Evolutionary conservation across 2,113 vertebrate genomes (phyloP), one percentile per base, ranked within the genome.

Genomic region (Protobothrops mucrosquamatus): DNA sequence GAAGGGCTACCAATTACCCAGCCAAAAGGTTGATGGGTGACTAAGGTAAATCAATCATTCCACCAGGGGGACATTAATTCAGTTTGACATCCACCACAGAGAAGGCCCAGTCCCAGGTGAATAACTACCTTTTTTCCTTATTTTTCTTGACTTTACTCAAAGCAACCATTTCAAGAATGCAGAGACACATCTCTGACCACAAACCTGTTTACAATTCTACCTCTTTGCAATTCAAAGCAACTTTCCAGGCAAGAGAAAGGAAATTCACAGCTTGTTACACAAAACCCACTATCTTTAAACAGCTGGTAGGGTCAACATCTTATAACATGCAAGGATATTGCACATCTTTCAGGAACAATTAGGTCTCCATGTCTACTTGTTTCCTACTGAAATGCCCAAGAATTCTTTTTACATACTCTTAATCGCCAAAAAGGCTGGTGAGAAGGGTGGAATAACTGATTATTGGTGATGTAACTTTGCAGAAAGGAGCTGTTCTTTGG

Each of bases 391-490:
- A 22, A 88, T 43, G 43, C 54, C 59, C 61, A 81, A 29, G 14
- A 81, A 88, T n/a, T 14, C 29, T 61, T 91, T 86, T 14, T 69
- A 74, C 29, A 57, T 91, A 9, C 59, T 87, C 90, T 24, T 20
- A 59, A 4, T 64, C 29, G 46, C 29, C 51, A 88, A 92, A 74
- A 74, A 46, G 14, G 51, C 4, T 26, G n/a, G 56, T 15, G 43
- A 55, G 39, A 20, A 54, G 54, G 88, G 26, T n/a, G 10, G 34
- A 86, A 69, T 34, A 64, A 69, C 54, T 22, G 52, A 51, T 34
- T 26, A 52, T 86, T 69, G 48, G 48, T 64, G 89, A 61, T 87
- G 81, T 26, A 86, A 61, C 92, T 93, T 87, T 69, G 86, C 87
- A 89, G 64, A 24, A 85, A 59, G 46, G 14, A 52, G 52, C n/a